Evolutionary conservation across 2,113 vertebrate species (phyloP), one percentile per base, ranked within the genome.

Genomic region (Sander lucioperca): DNA sequence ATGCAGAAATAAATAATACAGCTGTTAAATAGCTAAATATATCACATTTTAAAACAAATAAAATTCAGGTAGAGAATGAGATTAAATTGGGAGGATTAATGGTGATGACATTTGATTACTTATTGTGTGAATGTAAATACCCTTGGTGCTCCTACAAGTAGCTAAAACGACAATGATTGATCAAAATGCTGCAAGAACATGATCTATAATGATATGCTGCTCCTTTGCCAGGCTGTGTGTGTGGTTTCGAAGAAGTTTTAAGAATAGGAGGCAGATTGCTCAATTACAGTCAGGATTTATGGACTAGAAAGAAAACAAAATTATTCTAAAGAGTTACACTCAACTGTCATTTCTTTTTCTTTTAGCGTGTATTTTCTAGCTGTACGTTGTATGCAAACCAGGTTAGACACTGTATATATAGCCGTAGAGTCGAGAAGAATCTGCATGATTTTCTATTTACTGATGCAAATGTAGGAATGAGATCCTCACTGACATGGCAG

Each of bases 1-100:
- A 93, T 88, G 90, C 93, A 89, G 81, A 91, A 92, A 94, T 93
- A 95, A 95, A 96, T 94, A 92, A 89, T 88, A 88, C 89, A 88
- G 80, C 89, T 87, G 90, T 94, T 95, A 94, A 93, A 95, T 93
- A 94, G 87, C 88, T 94, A 94, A 91, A 92, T 92, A 91, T 90
- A 93, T 93, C 88, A 93, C 89, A 94, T 91, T 90, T 92, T 88
- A 84, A 93, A 90, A 91, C 66, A 91, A 91, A 85, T 74, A 64
- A 87, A 91, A 83, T 53, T 80, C 77, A 86, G 82, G 78, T 51
- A 39, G 79, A 89, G 74, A 74, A 74, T 74, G 82, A 80, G 85
- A 78, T 70, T 48, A 72, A 82, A 61, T 45, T 51, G 62, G 71
- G 73, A 77, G 82, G 54, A 85, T 82, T 74, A 74, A 84, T 67